Evolutionary conservation across 1,140 invertebrate species (phyloP), one percentile per base, ranked within the genome.

Genomic region (Zelostemma sp.): DNA sequence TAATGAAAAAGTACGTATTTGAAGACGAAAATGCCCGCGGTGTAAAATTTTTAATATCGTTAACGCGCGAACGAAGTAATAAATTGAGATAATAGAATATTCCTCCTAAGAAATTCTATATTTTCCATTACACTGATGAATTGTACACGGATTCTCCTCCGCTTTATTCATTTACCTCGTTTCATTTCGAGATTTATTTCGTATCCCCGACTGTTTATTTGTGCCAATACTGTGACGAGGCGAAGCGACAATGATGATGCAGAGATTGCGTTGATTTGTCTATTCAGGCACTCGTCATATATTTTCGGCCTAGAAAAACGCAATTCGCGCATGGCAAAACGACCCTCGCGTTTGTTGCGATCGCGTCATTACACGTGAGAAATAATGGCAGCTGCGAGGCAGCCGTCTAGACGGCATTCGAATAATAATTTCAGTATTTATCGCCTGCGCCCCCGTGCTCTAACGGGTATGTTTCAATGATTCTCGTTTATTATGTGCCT

Each of bases 401-500:
- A 66, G 58, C 70, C 61, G 65, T 72, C 70, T 68, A 72, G 65
- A 72, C 70, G 58, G 70, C 45, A 66, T 68, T 72, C 62, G 65
- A 68, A 72, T 72, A 66, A 72, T 72, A 72, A 72, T 68, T 72
- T 68, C 64, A 72, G 70, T 68, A 72, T 72, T 72, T 65, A 72
- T 72, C 68, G 63, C 60, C 56, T 55, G 59, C 68, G 67, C 68
- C 63, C 68, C 63, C 59, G 61, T 45, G 60, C 65, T 62, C 58
- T 33, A 46, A 56, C 67, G 61, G 47, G 57, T 61, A 56, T 49
- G 55, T 71, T 71, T 71, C 68, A 66, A 71, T 71, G 68, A 71
- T 72, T 68, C 64, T 65, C 69, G 64, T 72, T 72, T 64, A 68
- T 72, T 68, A 68, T 58, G 69, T 72, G 58, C 38, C 57, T 48